Evolutionary conservation across 2,888 invertebrate species (phyloP).

Genomic region (Scotopteryx bipunctaria): DNA sequence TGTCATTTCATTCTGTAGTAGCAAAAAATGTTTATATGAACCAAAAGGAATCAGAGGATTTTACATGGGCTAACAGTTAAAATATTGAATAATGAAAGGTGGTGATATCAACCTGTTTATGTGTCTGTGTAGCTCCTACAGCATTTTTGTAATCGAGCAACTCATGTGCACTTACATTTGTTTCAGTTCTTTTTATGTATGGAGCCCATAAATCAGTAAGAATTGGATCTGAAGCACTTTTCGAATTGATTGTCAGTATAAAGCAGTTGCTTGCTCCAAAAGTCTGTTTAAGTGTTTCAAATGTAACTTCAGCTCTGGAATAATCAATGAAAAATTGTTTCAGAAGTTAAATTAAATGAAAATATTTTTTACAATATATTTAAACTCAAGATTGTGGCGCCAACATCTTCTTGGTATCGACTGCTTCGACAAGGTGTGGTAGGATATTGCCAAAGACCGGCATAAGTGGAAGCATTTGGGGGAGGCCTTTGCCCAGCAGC

Average conservation of each 20-base stretch:
- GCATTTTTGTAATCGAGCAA: too few relatives aligned
- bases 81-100: too few relatives aligned
- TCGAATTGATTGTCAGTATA: slow-evolving; percentile 94
- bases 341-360: neutral
- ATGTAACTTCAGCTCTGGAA: slow-evolving; percentile 91
- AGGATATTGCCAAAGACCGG: too few relatives aligned
- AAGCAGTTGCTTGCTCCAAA: slow-evolving; percentile 95
- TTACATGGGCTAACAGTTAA: too few relatives aligned
- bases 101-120: too few relatives aligned
- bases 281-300: slow-evolving; percentile 92
- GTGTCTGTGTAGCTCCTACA: too few relatives aligned
- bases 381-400: too few relatives aligned
- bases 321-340: neutral
- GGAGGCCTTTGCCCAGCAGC: too few relatives aligned
- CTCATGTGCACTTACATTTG: slow-evolving; percentile 73
- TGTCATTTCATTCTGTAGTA: slow-evolving; percentile 58
- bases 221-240: slow-evolving; percentile 82
- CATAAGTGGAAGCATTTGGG: too few relatives aligned
- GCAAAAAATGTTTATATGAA: neutral
- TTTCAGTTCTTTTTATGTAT: slow-evolving; percentile 86
- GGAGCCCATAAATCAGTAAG: slow-evolving; percentile 93
- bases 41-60: neutral
- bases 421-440: too few relatives aligned
- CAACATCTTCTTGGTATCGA: too few relatives aligned
- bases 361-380: too few relatives aligned